Evolutionary conservation across 2,113 vertebrate species (phyloP), one percentile per base, ranked within the genome.

Genomic region (Engystomops pustulosus): DNA sequence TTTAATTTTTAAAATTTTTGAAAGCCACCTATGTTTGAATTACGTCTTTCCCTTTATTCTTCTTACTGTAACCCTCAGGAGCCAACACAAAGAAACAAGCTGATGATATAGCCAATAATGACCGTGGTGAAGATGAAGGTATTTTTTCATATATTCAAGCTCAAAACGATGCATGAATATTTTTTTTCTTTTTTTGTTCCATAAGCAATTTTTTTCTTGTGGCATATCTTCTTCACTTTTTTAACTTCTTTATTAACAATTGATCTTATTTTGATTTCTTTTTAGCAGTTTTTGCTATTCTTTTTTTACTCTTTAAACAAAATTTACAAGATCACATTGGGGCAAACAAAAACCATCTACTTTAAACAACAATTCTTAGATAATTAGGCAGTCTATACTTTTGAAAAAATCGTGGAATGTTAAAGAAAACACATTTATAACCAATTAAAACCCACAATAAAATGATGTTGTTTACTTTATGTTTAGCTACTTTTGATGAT

Each of bases 81-180:
- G 92, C 92, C 94, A 95, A 94, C 94, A 91, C 92, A 94, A 95
- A 95, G 95, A 96, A 92, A 93, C 93, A 91, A 91, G 93, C 88
- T 89, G 94, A 95, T 94, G 96, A 94, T 95, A 94, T 96, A 93
- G 93, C 91, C 93, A 96, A 89, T 96, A 96, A 96, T 95, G 95
- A 95, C 88, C 94, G 91, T 93, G 95, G 89, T 91, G 92, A 91
- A 90, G 94, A 96, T 88, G 91, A 96, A 96, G 95, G 96, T 97
- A 97, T 96, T 96, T 96, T 94, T 53, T 67, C 91, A 55, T 87
- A 91, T 89, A 85, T 60, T 85, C 93, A 93, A 89, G 87, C 91
- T 91, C 80, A 94, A 85, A 89, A 84, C 91, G 90, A 90, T 97
- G 95, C 95, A 97, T 97, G 96, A 93, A 91, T 89, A 88, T 88